A percentile compares a stretch with the other conserved stretches of the same genome.
Evolutionary conservation across 2,888 invertebrate species (phyloP).

Genomic region (Iselma pallidipennis): DNA sequence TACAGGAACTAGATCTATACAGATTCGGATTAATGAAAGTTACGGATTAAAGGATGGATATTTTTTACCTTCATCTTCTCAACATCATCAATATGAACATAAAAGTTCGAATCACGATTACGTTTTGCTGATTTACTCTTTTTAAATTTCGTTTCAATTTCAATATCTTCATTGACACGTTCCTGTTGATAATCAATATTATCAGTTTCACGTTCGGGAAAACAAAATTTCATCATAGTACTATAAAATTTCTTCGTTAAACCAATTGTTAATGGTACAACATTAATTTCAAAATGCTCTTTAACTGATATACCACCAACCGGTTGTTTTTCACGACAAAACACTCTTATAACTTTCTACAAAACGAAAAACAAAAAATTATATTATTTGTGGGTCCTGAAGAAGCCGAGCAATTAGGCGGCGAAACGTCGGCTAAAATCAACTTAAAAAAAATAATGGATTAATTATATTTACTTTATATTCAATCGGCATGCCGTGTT

Average conservation of each 20-base stretch:
- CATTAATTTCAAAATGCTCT: slow-evolving; percentile 98
- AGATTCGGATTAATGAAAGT: too few relatives aligned
- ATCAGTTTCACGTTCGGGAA: slow-evolving; percentile 90
- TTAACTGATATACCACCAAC: slow-evolving; percentile 99
- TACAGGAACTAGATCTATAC: slow-evolving; percentile 3
- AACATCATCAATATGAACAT: slow-evolving; percentile 91
- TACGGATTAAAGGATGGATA: not conserved
- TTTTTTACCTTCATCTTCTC: slow-evolving; percentile 87
- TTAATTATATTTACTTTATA: slow-evolving; percentile 62
- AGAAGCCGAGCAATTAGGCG: not conserved
- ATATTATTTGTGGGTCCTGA: not conserved
- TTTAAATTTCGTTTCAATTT: slow-evolving; percentile 58
- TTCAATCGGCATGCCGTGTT: slow-evolving; percentile 88
- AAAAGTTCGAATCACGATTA: slow-evolving; percentile 85
- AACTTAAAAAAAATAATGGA: slow-evolving; percentile 15
- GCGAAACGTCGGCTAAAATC: too few relatives aligned
- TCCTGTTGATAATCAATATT: slow-evolving; percentile 71
- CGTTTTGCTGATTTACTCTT: slow-evolving; percentile 58
- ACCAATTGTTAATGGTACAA: slow-evolving; percentile 89
- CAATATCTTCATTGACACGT: slow-evolving; percentile 64
- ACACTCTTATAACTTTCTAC: slow-evolving; percentile 84
- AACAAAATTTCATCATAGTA: slow-evolving; percentile 96
- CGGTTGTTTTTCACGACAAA: slow-evolving; percentile 94
- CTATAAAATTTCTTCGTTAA: slow-evolving; percentile 96
- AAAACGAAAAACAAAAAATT: slow-evolving; percentile 25